Conservation (phyloP, 2,888 invertebrate species). For the Sesia apiformis region DNA sequence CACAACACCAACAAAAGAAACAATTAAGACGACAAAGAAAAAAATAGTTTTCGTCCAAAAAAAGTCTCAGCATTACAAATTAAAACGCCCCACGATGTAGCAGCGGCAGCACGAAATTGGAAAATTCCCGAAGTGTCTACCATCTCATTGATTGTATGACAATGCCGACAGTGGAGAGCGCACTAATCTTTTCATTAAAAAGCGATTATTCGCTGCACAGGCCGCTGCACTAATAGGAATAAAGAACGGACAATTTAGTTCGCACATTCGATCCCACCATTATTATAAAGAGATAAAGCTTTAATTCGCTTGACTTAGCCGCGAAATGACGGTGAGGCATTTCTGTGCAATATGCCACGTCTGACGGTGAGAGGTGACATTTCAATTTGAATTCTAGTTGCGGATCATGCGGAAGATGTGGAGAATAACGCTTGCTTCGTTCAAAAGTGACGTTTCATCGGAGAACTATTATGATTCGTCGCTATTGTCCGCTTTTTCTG, state of each 20-base stretch:
- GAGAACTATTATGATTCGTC: no score
- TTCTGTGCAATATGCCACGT: conserved; percentile 14
- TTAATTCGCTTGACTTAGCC: conserved; percentile 14
- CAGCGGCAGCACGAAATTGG: conserved; percentile 48
- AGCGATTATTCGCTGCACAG: conserved; percentile 70
- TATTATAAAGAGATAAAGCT: conserved; percentile 20
- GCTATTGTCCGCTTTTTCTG: no score
- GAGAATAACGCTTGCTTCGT: no score
- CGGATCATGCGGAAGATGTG: conserved; percentile 14
- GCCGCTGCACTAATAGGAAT: conserved; percentile 65
- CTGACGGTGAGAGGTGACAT: conserved; percentile 56
- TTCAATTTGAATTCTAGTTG: conserved; percentile 68
- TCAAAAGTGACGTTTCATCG: no score
- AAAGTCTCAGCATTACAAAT: conserved; percentile 2
- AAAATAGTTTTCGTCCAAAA: neutral
- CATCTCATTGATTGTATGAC: conserved; percentile 47
- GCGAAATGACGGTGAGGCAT: neutral
- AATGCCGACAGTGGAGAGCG: conserved; percentile 28
- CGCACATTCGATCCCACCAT: conserved; percentile 10
- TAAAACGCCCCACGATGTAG: conserved; percentile 19
- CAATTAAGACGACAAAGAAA: neutral
- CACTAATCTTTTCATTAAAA: conserved; percentile 74
- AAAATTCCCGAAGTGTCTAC: conserved; percentile 62
- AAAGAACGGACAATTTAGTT: conserved; percentile 33
- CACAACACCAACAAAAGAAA: neutral